These are phyloP conservation scores for Arenaria interpres DNA, from an alignment of 2,113 vertebrate species.

Conservation along the genomic window DNA sequence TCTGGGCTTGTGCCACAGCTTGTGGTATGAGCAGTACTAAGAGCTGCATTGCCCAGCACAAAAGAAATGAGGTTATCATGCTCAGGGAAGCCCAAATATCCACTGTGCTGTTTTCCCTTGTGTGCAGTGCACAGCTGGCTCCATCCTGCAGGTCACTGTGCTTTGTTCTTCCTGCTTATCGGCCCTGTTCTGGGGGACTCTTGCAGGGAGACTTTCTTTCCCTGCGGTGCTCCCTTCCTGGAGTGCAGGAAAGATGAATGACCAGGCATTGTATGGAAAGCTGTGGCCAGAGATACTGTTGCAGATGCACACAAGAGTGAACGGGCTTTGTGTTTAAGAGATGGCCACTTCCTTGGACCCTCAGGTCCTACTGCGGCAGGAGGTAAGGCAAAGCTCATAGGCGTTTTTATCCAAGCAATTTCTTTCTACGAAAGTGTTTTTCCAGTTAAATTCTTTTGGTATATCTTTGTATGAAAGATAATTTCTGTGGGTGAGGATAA, in stretches of 20 bases:
- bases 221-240: neutral
- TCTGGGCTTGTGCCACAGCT: neutral
- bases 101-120: neutral
- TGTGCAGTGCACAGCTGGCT: neutral
- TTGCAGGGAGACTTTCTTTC: neutral
- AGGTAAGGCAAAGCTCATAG: neutral
- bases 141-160: neutral
- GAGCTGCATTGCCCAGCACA: neutral
- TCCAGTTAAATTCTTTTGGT: neutral
- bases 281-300: rapidly evolving
- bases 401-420: neutral
- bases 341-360: rapidly evolving
- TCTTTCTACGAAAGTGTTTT: neutral
- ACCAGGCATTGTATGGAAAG: neutral
- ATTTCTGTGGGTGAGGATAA: neutral
- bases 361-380: neutral
- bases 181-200: neutral
- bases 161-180: neutral
- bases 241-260: neutral
- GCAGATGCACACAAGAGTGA: neutral
- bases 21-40: neutral
- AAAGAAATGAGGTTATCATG: neutral
- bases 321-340: rapidly evolving
- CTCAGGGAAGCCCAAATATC: neutral
- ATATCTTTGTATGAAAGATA: neutral